phyloP scores from a whole-genome alignment of 2,113 vertebrate species.

The Erythrolamprus reginae region DNA sequence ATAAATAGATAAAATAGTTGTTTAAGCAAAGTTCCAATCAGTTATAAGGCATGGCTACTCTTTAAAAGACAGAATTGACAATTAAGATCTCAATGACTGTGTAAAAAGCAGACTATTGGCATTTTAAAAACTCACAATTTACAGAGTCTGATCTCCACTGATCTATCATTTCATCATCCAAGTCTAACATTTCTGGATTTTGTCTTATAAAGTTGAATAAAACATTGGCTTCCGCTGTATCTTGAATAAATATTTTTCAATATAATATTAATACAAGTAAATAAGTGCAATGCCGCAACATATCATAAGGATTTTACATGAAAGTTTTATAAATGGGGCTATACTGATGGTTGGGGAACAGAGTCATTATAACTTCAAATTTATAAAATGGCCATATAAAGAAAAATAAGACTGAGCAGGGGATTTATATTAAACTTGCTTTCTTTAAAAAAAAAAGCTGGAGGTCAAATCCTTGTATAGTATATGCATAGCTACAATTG shows the following conservation, averaged over 20 bases:
- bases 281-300: conserved; percentile 5
- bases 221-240: conserved; percentile 84
- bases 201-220: conserved; percentile 83
- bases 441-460: neutral
- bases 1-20: neutral
- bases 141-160: conserved; percentile 63
- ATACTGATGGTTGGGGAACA: neutral
- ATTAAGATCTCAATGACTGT: neutral
- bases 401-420: too few relatives aligned
- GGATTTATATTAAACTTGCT: neutral
- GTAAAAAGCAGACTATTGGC: neutral
- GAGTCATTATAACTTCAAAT: neutral
- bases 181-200: conserved; percentile 65
- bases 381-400: neutral
- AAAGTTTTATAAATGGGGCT: neutral
- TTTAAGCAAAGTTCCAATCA: neutral
- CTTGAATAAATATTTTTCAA: conserved; percentile 62
- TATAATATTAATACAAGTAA: neutral
- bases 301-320: neutral
- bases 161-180: conserved; percentile 70
- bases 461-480: neutral
- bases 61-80: neutral
- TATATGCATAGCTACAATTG: neutral
- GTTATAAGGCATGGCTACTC: neutral
- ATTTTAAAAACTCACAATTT: conserved; percentile 69